Conservation (phyloP, 1,140 invertebrate species). For the Zaprionus tsacasi region DNA sequence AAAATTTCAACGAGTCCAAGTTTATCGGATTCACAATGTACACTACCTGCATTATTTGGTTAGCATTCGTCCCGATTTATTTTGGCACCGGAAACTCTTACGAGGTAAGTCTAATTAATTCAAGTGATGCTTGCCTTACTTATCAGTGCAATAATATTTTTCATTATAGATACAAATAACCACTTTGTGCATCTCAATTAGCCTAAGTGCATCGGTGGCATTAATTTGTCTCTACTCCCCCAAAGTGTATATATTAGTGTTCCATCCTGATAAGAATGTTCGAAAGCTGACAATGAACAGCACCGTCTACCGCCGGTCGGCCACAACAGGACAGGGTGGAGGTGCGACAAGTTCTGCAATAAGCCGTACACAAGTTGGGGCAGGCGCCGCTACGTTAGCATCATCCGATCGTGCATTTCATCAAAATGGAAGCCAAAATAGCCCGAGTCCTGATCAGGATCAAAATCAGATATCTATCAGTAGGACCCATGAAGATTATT, state of each 20-base stretch:
- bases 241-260: conserved; percentile 91
- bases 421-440: conserved; percentile 39
- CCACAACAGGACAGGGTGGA: conserved; percentile 45
- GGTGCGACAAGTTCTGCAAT: conserved; percentile 52
- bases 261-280: conserved; percentile 91
- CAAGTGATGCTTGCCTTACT: neutral
- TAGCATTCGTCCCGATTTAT: conserved; percentile 94
- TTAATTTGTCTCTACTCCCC: conserved; percentile 91
- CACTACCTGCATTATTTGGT: conserved; percentile 94
- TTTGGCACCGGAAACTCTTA: conserved; percentile 88
- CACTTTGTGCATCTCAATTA: conserved; percentile 91
- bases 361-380: conserved; percentile 47
- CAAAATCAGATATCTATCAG: conserved; percentile 29
- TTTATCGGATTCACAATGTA: conserved; percentile 95
- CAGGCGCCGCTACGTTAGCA: conserved; percentile 16
- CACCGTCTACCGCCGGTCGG: conserved; percentile 84
- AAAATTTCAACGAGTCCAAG: conserved; percentile 95
- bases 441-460: conserved; percentile 16
- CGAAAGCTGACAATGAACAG: conserved; percentile 85
- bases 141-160: neutral
- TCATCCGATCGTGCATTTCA: conserved; percentile 32
- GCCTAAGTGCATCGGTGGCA: conserved; percentile 91
- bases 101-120: conserved; percentile 74
- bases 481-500: conserved; percentile 34
- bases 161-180: conserved; percentile 88